These are phyloP conservation scores for Esperia sulphurella DNA, from an alignment of 2,888 invertebrate genomes.

Conservation along the genomic window DNA sequence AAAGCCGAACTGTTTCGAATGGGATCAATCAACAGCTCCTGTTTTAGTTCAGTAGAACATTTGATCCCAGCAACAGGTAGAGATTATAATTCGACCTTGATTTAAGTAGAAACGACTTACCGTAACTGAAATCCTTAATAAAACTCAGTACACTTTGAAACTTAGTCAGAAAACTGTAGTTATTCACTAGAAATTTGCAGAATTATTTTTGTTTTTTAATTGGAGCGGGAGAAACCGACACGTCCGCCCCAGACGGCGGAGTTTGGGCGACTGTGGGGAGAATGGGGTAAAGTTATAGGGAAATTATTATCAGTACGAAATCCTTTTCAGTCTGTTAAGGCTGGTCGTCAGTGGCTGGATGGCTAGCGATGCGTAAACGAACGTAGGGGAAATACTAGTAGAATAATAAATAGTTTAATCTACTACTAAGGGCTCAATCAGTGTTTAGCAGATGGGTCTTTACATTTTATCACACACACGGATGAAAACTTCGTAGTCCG, in stretches of 20 bases:
- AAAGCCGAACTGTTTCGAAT: not conserved
- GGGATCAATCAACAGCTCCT: not conserved
- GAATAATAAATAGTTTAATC: too few relatives aligned
- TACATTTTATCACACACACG: too few relatives aligned
- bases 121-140: not conserved
- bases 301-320: slow-evolving; percentile 2
- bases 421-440: too few relatives aligned
- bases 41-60: not conserved
- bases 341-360: not conserved
- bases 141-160: not conserved
- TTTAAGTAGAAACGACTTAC: not conserved
- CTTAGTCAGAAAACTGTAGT: not conserved
- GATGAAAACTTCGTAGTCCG: too few relatives aligned
- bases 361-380: not conserved
- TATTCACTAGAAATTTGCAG: not conserved
- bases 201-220: not conserved
- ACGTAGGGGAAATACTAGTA: not conserved
- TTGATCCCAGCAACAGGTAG: not conserved
- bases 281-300: not conserved
- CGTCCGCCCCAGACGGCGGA: not conserved
- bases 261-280: not conserved
- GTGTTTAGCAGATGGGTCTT: too few relatives aligned
- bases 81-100: not conserved
- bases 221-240: not conserved
- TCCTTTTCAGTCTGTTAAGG: slow-evolving; percentile 2